phyloP scores from a whole-genome alignment of 2,113 vertebrate genomes.

The Tetrax tetrax region DNA sequence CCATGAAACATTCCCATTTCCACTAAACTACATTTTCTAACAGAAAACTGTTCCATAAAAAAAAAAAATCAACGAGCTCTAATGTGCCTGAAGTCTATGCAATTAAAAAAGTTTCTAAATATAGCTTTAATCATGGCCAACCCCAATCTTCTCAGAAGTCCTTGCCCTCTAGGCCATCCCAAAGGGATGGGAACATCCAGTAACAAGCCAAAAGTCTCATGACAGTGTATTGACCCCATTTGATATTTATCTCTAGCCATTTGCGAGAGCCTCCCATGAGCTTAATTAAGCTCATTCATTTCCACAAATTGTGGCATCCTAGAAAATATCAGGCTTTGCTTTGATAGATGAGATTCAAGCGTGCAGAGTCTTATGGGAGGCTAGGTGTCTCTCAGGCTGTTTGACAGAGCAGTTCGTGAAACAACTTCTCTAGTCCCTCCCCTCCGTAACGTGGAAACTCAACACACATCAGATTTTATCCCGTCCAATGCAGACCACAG shows the following conservation, averaged over 20 bases:
- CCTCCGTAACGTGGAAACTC: background rate
- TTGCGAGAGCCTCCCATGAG: slow-evolving; percentile 64
- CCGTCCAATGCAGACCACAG: background rate
- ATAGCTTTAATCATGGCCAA: slow-evolving; percentile 69
- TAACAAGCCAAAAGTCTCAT: slow-evolving; percentile 72
- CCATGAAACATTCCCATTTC: slow-evolving; percentile 37
- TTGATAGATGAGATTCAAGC: slow-evolving; percentile 63
- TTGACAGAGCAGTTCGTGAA: slow-evolving; percentile 31
- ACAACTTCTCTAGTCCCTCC: background rate
- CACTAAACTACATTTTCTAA: slow-evolving; percentile 37
- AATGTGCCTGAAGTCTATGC: slow-evolving; percentile 67
- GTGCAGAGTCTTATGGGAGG: slow-evolving; percentile 52
- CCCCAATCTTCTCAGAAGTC: slow-evolving; percentile 65
- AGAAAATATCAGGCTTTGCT: slow-evolving; percentile 60
- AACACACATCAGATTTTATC: background rate
- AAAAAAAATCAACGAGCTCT: slow-evolving; percentile 1
- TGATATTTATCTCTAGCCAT: slow-evolving; percentile 63
- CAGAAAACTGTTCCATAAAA: slow-evolving; percentile 36
- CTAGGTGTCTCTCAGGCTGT: slow-evolving; percentile 51
- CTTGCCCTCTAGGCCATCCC: slow-evolving; percentile 67
- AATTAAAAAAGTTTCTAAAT: slow-evolving; percentile 73
- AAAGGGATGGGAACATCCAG: slow-evolving; percentile 63
- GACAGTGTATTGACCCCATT: slow-evolving; percentile 70
- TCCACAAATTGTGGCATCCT: slow-evolving; percentile 55
- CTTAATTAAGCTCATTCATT: slow-evolving; percentile 68